Percentiles rank a stretch among this genome's conserved stretches.
phyloP scores from a whole-genome alignment of 1,140 invertebrate species.

The Drosophila fuyamai region DNA sequence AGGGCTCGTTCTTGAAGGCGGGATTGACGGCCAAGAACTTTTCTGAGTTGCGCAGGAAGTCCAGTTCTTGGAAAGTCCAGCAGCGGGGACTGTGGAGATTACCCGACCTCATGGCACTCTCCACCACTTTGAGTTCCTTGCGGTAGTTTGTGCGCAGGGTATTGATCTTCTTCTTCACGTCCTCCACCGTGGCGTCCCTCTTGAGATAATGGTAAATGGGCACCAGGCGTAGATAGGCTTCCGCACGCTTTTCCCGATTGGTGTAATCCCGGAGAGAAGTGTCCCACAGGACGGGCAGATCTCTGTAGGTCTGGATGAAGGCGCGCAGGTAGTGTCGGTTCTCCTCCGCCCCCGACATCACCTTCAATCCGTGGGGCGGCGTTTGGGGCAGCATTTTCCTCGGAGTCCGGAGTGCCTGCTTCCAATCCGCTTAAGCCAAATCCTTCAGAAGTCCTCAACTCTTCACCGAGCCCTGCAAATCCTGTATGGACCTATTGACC shows the following conservation, averaged over 20 bases:
- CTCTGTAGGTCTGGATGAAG: conserved; percentile 79
- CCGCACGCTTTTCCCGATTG: conserved; percentile 77
- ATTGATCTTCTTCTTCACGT: conserved; percentile 83
- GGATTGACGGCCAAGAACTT: conserved; percentile 79
- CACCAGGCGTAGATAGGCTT: conserved; percentile 75
- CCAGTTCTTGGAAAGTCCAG: conserved; percentile 80
- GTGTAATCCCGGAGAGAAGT: conserved; percentile 79
- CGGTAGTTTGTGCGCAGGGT: conserved; percentile 78
- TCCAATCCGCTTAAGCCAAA: conserved; percentile 23
- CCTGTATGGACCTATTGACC: conserved; percentile 68
- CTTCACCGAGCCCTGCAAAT: conserved; percentile 13
- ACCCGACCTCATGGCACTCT: conserved; percentile 68
- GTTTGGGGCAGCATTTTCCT: conserved; percentile 63
- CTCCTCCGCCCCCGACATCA: conserved; percentile 78
- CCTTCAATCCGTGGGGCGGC: conserved; percentile 54
- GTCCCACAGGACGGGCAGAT: conserved; percentile 79
- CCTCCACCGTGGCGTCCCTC: conserved; percentile 75
- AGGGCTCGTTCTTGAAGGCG: conserved; percentile 64
- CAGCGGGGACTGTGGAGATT: conserved; percentile 72
- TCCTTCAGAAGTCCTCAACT: too few species aligned
- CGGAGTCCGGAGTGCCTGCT: conserved; percentile 8
- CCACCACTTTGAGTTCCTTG: conserved; percentile 78
- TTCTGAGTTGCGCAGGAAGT: conserved; percentile 77
- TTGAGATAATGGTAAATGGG: conserved; percentile 81
- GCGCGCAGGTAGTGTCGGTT: conserved; percentile 75